A percentile compares a stretch with the other conserved stretches of the same genome.
These are phyloP conservation scores for Synanthedon formicaeformis DNA, from an alignment of 2,888 invertebrate genomes.

Conservation along the genomic window DNA sequence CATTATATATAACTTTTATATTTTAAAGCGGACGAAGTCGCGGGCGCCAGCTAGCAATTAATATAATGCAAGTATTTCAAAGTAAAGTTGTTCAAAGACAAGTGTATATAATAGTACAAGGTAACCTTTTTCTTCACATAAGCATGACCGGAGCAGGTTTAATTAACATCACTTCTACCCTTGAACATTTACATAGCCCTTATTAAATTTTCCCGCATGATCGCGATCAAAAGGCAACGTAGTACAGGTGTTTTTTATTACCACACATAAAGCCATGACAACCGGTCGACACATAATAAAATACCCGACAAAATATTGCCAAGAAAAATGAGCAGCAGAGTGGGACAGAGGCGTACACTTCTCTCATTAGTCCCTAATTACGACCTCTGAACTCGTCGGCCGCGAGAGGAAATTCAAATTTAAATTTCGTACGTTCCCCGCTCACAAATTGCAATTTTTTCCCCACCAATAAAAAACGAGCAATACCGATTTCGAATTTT, in stretches of 20 bases:
- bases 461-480: slow-evolving; percentile 49
- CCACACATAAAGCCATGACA: slow-evolving; percentile 12
- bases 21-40: too few species aligned
- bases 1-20: too few species aligned
- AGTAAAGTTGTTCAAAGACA: too few species aligned
- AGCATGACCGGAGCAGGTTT: not conserved
- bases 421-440: slow-evolving; percentile 48
- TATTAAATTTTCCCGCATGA: slow-evolving; percentile 11
- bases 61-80: too few species aligned
- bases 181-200: not conserved
- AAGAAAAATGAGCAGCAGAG: slow-evolving; percentile 28
- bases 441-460: slow-evolving; percentile 57
- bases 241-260: slow-evolving; percentile 5
- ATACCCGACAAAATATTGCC: slow-evolving; percentile 33
- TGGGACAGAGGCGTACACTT: slow-evolving; percentile 31
- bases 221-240: slow-evolving; percentile 33
- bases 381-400: slow-evolving; percentile 23
- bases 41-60: too few species aligned
- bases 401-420: slow-evolving; percentile 56
- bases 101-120: too few species aligned
- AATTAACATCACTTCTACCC: not conserved
- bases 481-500: slow-evolving; percentile 56
- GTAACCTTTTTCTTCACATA: too few species aligned
- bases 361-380: slow-evolving; percentile 67
- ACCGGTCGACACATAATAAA: slow-evolving; percentile 45